Conservation (phyloP, 2,113 vertebrate species). For the Etia nguti region DNA sequence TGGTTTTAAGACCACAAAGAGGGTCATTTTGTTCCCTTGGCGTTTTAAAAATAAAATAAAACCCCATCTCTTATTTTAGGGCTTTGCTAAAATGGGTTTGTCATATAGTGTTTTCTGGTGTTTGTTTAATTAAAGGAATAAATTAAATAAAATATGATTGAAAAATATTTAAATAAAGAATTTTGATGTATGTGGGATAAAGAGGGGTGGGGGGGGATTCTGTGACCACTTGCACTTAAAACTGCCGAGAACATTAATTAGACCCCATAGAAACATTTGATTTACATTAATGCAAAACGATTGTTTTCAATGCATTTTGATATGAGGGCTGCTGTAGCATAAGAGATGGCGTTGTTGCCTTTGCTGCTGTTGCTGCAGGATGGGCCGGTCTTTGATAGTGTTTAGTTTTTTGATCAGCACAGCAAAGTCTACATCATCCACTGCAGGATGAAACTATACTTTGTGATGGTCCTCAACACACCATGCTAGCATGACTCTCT, state of each 20-base stretch:
- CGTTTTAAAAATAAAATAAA: not conserved
- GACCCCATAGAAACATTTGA: not conserved
- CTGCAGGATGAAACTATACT: not conserved
- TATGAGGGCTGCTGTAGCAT: not conserved
- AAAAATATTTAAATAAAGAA: not conserved
- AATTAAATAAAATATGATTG: not conserved
- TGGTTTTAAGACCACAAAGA: not conserved
- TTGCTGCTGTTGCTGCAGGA: not conserved
- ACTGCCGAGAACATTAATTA: not conserved
- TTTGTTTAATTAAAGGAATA: not conserved
- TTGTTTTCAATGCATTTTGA: not conserved
- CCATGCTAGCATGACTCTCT: not conserved
- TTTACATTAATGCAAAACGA: not conserved
- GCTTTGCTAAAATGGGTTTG: not conserved
- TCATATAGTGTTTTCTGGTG: not conserved
- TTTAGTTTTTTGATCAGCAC: not conserved
- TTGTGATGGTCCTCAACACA: not conserved
- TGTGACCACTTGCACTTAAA: not conserved
- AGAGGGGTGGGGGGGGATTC: fast-evolving
- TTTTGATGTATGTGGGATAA: not conserved
- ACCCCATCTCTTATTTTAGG: not conserved
- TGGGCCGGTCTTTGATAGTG: not conserved
- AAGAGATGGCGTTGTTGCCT: not conserved
- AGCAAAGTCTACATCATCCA: not conserved
- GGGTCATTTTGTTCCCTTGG: not conserved